phyloP scores from a whole-genome alignment of 2,888 invertebrate species.

The Pollenia amentaria region DNA sequence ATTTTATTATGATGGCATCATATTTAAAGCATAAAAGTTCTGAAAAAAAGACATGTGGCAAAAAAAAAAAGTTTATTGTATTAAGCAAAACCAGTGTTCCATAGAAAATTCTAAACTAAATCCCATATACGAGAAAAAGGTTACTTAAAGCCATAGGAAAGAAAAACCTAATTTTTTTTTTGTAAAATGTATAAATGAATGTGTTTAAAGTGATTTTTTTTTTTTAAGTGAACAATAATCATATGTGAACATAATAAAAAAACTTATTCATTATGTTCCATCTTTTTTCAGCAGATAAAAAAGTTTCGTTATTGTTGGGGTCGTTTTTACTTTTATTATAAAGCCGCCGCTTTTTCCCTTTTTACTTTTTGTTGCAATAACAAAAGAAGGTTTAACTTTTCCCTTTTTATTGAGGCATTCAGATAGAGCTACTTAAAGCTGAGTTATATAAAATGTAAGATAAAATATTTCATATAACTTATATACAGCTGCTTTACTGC shows the following conservation, averaged over 20 bases:
- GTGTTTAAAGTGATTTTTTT: not conserved
- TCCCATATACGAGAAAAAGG: not conserved
- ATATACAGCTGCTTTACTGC: too few relatives aligned
- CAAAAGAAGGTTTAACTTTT: constrained; percentile 52
- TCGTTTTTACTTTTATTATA: constrained; percentile 37
- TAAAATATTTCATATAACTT: constrained; percentile 4
- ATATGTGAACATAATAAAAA: constrained; percentile 63
- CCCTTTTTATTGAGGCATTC: not conserved
- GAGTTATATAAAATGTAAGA: not conserved
- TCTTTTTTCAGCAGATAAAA: constrained; percentile 11
- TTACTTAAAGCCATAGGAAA: constrained; percentile 25
- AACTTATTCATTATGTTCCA: constrained; percentile 59
- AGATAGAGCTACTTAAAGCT: constrained; percentile 7
- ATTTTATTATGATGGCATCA: constrained; percentile 77
- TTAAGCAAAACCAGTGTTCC: constrained; percentile 32
- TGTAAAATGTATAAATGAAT: not conserved
- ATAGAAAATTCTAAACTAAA: constrained; percentile 33
- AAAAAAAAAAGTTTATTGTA: constrained; percentile 30
- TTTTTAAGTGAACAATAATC: constrained; percentile 55
- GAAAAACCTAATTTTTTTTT: not conserved
- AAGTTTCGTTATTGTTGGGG: constrained; percentile 27
- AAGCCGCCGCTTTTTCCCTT: constrained; percentile 19
- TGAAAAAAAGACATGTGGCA: constrained; percentile 34
- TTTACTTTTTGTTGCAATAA: constrained; percentile 1
- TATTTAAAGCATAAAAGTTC: constrained; percentile 62